Conservation (phyloP, 2,113 vertebrate genomes). For the Desmodus rotundus region DNA sequence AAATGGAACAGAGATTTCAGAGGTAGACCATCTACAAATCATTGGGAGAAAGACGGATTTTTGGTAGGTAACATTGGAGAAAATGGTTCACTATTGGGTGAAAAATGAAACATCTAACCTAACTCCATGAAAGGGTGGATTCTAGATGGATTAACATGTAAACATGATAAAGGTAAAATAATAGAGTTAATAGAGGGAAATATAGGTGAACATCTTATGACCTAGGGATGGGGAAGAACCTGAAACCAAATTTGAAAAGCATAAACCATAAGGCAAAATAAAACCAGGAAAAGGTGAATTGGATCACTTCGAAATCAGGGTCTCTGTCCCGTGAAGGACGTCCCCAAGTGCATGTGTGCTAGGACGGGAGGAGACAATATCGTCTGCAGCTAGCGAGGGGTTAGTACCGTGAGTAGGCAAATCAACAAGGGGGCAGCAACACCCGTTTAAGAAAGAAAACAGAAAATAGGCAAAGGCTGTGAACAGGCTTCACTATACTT, state of each 20-base stretch:
- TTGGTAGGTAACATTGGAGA: not conserved
- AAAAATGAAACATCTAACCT: not conserved
- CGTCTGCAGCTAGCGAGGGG: not conserved
- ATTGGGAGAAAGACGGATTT: not conserved
- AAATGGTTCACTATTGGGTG: not conserved
- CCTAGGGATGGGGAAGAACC: not conserved
- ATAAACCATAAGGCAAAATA: not conserved
- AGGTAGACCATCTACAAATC: not conserved
- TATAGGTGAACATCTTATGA: not conserved
- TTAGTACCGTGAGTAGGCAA: not conserved
- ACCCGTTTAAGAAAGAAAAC: not conserved
- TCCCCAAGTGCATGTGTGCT: not conserved
- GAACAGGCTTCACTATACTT: not conserved
- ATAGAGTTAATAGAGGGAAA: not conserved
- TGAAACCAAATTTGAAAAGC: not conserved
- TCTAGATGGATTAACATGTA: not conserved
- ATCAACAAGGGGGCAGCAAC: not conserved
- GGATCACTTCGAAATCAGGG: not conserved
- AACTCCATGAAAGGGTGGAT: not conserved
- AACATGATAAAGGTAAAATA: not conserved
- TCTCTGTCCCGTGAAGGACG: not conserved
- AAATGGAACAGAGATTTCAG: not conserved
- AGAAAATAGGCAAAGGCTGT: not conserved
- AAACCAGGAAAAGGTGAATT: not conserved
- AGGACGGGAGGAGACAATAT: not conserved